Conservation (phyloP, 2,113 vertebrate species). For the Trogon melanurus region DNA sequence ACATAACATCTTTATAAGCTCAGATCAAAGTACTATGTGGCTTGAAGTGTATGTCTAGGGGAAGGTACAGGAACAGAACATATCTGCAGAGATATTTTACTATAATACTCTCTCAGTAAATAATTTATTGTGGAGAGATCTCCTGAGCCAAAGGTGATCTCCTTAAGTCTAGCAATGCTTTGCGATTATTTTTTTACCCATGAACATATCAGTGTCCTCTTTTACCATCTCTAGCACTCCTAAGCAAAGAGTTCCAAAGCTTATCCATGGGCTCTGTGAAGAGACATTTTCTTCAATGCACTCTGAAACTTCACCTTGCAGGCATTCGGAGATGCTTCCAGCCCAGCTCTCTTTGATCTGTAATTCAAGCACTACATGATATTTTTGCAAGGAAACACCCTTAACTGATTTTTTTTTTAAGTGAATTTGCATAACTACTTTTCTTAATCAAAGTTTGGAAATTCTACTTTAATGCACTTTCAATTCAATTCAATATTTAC, state of each 20-base stretch:
- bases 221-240: neutral
- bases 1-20: conserved; percentile 31
- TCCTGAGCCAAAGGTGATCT: neutral
- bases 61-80: neutral
- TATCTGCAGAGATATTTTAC: neutral
- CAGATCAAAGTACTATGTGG: neutral
- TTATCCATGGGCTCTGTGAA: neutral
- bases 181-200: neutral
- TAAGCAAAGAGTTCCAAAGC: neutral
- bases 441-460: conserved; percentile 37
- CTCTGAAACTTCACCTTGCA: neutral
- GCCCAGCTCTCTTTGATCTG: neutral
- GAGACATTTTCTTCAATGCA: neutral
- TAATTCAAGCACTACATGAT: neutral
- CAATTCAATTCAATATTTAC: conserved; percentile 24
- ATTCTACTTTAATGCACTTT: neutral
- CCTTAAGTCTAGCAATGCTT: neutral
- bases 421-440: neutral
- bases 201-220: neutral
- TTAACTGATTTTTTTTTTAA: neutral
- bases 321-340: neutral
- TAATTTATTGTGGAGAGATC: neutral
- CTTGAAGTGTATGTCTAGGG: neutral
- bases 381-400: neutral
- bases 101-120: neutral